Conservation (phyloP, 2,113 vertebrate genomes). For the Ardeotis arabs region DNA sequence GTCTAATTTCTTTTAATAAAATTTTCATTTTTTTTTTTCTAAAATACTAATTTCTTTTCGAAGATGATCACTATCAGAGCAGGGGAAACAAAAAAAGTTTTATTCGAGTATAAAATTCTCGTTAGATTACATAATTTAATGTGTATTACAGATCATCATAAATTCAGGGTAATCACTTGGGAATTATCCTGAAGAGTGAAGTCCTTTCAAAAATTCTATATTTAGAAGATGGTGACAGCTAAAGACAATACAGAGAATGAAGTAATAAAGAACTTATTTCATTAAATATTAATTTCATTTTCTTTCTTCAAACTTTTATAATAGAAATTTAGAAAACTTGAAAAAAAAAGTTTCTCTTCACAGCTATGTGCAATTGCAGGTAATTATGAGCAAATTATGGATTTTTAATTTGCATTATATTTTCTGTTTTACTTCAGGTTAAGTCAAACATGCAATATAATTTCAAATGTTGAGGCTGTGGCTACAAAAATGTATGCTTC, state of each 20-base stretch:
- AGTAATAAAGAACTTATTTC: not conserved
- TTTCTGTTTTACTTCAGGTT: too few species aligned
- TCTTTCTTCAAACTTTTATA: not conserved
- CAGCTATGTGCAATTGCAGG: too few species aligned
- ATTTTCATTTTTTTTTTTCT: not conserved
- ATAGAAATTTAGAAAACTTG: too few species aligned
- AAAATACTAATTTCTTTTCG: not conserved
- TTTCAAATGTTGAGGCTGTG: not conserved
- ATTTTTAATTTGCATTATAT: too few species aligned
- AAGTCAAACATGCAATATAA: not conserved
- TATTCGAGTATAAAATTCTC: not conserved
- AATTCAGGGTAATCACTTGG: not conserved
- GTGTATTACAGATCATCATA: not conserved
- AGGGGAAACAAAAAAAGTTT: not conserved
- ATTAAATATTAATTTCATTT: not conserved
- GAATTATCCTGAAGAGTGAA: not conserved
- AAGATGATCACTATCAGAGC: not conserved
- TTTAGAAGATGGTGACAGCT: not conserved
- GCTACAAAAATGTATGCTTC: not conserved
- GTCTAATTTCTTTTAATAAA: not conserved
- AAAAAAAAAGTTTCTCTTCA: too few species aligned
- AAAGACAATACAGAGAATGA: not conserved
- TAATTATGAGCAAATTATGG: too few species aligned
- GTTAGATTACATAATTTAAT: not conserved
- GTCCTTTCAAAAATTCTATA: not conserved